Percentiles rank a stretch among this genome's conserved stretches.
phyloP scores from a whole-genome alignment of 2,113 vertebrate species.

The Pitta sordida region DNA sequence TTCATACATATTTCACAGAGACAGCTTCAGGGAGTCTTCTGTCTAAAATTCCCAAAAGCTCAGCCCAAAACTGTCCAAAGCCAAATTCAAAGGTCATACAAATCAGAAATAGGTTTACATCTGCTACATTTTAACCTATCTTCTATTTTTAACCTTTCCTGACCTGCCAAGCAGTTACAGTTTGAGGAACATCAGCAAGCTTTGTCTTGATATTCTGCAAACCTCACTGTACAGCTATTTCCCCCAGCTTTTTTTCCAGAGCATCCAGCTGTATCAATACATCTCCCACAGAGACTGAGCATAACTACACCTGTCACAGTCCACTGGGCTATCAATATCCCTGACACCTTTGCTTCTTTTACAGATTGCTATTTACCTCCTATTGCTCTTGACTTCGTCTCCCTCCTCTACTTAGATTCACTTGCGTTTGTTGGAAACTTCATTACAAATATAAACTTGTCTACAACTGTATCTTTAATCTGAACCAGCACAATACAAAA shows the following conservation, averaged over 20 bases:
- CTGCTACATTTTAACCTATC: not conserved
- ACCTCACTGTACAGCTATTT: not conserved
- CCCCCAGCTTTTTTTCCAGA: not conserved
- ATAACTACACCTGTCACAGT: conserved; percentile 35
- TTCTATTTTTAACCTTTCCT: not conserved
- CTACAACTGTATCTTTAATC: not conserved
- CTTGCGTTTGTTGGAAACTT: not conserved
- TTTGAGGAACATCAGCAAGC: not conserved
- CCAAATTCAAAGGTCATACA: not conserved
- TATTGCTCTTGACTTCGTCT: not conserved
- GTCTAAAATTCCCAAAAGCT: not conserved
- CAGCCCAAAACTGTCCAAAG: not conserved
- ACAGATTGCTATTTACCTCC: not conserved
- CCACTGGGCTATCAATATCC: not conserved
- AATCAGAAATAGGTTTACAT: not conserved
- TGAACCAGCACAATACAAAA: not conserved
- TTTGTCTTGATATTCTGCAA: not conserved
- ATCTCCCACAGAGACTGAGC: not conserved
- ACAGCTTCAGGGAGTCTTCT: not conserved
- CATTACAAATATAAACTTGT: not conserved
- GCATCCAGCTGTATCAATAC: conserved; percentile 7
- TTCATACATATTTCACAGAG: not conserved
- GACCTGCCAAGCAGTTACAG: not conserved
- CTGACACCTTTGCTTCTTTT: conserved; percentile 7
- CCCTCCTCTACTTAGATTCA: not conserved